Evolutionary conservation across 2,113 vertebrate species (phyloP), one percentile per base, ranked within the genome.

Genomic region (Catharus minimus): DNA sequence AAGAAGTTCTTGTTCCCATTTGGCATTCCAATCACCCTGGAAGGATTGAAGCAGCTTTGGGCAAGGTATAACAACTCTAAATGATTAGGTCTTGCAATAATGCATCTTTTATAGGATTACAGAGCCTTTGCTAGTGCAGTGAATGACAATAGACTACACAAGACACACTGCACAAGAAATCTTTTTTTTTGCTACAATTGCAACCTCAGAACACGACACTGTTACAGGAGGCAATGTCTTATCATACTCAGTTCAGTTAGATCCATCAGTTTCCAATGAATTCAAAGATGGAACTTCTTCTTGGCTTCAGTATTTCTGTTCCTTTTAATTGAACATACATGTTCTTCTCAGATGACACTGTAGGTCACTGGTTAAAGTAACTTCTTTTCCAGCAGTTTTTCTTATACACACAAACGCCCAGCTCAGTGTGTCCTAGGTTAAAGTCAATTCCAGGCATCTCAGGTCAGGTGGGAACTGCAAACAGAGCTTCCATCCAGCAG

Each of bases 1-100:
- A 97, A 95, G 93, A 95, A 95, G 7, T 83, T 96, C 5, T 95
- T 97, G 10, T 97, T 96, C 5, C 94, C 96, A 11, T 98, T 97
- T 49, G 89, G 89, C 56, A 96, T 98, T 66, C 97, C 97, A 12
- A 65, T 98, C 72, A 98, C 94, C 7, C 86, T 90, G 0, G 87
- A 94, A n/a, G 97, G 97, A 72, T 97, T 98, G 60, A 97, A 98
- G 77, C 96, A 97, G 90, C 96, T 98, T 46, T 98, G 98, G 97
- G 67, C 81, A 53, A 97, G 97, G 98, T 98, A 82, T 92, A 96
- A 41, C 46, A 87, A 20, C 16, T 38, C 65, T 58, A 60, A 62
- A 57, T 22, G 28, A 75, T 71, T 72, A 64, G 32, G 23, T 81
- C 16, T 49, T 55, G 24, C 41, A 67, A 23, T 14, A 24, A 20